phyloP scores from a whole-genome alignment of 2,888 invertebrate species.

The Drosophila parthenogenetica region DNA sequence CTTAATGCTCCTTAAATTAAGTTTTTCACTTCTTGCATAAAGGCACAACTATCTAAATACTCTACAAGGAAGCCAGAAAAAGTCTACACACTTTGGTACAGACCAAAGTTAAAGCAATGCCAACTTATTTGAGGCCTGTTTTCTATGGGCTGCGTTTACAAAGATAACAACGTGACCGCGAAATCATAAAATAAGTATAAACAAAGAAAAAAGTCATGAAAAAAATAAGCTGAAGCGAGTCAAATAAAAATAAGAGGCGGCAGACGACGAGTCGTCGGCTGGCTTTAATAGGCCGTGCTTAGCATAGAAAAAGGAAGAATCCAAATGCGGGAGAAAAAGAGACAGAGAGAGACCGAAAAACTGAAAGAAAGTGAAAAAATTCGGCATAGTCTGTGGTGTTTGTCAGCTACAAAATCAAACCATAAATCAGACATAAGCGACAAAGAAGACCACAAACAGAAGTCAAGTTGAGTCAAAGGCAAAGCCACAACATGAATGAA shows the following conservation, averaged over 20 bases:
- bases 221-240: conserved; percentile 31
- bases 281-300: conserved; percentile 56
- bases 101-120: conserved; percentile 47
- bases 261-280: conserved; percentile 27
- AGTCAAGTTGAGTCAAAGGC: conserved; percentile 65
- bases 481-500: conserved; percentile 44
- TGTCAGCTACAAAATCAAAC: conserved; percentile 71
- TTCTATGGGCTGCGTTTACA: conserved; percentile 41
- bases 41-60: neutral
- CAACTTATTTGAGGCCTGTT: conserved; percentile 51
- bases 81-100: conserved; percentile 28
- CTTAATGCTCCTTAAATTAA: neutral
- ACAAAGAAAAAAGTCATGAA: neutral
- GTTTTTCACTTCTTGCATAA: neutral
- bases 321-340: neutral
- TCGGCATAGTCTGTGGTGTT: conserved; percentile 62
- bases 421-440: conserved; percentile 64
- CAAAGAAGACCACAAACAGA: conserved; percentile 53
- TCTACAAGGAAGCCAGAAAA: conserved; percentile 5
- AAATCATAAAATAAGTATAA: conserved; percentile 66
- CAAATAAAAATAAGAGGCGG: conserved; percentile 53
- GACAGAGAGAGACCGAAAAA: neutral
- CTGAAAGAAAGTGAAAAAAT: conserved; percentile 28
- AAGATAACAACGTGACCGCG: conserved; percentile 79
- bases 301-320: conserved; percentile 21